A percentile compares a stretch with the other conserved stretches of the same genome.
Evolutionary conservation across 2,113 vertebrate genomes (phyloP).

Genomic region (Spilogale gracilis): DNA sequence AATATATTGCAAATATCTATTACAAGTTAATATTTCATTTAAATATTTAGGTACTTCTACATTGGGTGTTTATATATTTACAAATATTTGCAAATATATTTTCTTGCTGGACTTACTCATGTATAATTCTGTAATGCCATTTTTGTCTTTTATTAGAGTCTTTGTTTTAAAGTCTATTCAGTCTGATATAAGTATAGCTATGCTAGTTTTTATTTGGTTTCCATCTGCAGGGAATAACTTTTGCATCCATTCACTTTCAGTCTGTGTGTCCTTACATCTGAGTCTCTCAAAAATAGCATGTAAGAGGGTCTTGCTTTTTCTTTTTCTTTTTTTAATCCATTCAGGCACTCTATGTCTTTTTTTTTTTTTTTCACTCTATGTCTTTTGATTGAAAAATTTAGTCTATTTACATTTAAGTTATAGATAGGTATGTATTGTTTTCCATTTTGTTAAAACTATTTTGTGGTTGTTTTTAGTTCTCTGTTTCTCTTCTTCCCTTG

Average conservation of each 20-base stretch:
- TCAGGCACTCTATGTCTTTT: not conserved
- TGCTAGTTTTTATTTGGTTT: not conserved
- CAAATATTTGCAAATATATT: not conserved
- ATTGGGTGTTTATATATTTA: not conserved
- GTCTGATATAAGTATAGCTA: not conserved
- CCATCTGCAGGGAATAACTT: not conserved
- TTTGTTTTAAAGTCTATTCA: not conserved
- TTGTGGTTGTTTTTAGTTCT: not conserved
- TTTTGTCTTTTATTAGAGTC: not conserved
- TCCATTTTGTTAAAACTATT: not conserved
- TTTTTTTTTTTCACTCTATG: too few relatives aligned
- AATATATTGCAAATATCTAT: not conserved
- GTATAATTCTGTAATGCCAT: not conserved
- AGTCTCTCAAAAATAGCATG: not conserved
- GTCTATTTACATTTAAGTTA: not conserved
- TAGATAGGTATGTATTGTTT: not conserved
- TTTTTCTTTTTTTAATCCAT: not conserved
- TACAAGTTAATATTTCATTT: not conserved
- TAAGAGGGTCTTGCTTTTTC: not conserved
- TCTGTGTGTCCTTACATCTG: not conserved
- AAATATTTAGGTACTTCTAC: not conserved
- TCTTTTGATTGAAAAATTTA: not conserved
- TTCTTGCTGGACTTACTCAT: not conserved
- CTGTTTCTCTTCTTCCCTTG: not conserved
- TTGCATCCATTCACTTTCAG: not conserved